phyloP scores from a whole-genome alignment of 2,113 vertebrate genomes.

The Brachypodius melanocephalos region DNA sequence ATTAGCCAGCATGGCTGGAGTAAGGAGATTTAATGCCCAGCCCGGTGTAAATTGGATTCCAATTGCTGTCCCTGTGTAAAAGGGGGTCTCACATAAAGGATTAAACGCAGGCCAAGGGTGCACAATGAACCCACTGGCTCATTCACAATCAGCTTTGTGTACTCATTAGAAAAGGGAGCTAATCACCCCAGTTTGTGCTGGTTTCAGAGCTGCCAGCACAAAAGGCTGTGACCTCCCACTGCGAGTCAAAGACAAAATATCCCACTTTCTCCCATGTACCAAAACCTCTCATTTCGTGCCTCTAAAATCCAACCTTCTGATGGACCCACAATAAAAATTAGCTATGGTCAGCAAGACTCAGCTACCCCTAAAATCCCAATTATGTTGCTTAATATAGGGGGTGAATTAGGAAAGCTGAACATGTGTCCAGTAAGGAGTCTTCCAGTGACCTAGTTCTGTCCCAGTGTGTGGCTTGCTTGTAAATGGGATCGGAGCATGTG shows the following conservation, averaged over 20 bases:
- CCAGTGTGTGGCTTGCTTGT: slow-evolving; percentile 44
- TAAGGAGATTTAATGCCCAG: slow-evolving; percentile 44
- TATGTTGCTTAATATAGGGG: not conserved
- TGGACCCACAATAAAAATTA: not conserved
- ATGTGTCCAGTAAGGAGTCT: slow-evolving; percentile 34
- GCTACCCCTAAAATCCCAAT: not conserved
- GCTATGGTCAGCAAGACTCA: slow-evolving; percentile 1
- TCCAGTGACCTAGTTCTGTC: slow-evolving; percentile 49
- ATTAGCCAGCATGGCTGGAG: not conserved
- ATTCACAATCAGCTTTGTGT: slow-evolving; percentile 66
- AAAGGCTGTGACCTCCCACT: slow-evolving; percentile 55
- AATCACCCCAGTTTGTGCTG: slow-evolving; percentile 59
- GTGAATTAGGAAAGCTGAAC: slow-evolving; percentile 7
- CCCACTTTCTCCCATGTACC: not conserved
- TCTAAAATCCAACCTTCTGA: slow-evolving; percentile 22
- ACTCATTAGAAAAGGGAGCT: slow-evolving; percentile 65
- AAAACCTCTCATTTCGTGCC: not conserved
- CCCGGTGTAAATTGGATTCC: slow-evolving; percentile 60
- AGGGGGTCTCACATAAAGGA: slow-evolving; percentile 60
- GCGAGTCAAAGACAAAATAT: slow-evolving; percentile 51
- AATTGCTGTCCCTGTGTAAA: slow-evolving; percentile 45
- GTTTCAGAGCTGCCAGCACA: slow-evolving; percentile 43
- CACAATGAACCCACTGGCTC: slow-evolving; percentile 67
- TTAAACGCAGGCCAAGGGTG: slow-evolving; percentile 54
- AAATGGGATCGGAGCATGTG: not conserved